Evolutionary conservation across 2,113 vertebrate species (phyloP), one percentile per base, ranked within the genome.

Genomic region (Cyprinodon variegatus): DNA sequence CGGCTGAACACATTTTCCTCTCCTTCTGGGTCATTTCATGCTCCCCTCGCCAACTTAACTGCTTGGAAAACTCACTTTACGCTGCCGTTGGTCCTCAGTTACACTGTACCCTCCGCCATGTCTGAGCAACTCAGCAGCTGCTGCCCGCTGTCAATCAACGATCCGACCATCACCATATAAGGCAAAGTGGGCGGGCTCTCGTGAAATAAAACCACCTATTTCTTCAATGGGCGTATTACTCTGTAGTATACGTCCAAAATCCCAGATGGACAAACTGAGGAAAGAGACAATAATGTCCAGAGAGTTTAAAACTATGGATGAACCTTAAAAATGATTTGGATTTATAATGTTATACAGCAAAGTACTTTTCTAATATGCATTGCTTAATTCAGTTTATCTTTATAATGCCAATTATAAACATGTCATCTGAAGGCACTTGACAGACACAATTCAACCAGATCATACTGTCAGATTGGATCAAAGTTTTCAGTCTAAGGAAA

Each of bases 71-170:
- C 88, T 95, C 91, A 75, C 89, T 84, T 81, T 94, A 94, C 92
- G 94, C 91, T 86, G 85, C 88, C 80, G 86, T 89, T 78, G 90
- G 83, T 67, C 84, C 84, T 76, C 89, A 82, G 70, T 90, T 90
- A 94, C 92, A 91, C 91, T 87, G 94, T 90, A 92, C 91, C 93
- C 93, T 94, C 94, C 94, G 94, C 94, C 94, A 95, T 95, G 93
- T 94, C 94, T 94, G 88, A 87, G 94, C 93, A 88, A 92, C 92
- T 93, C 91, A 94, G 94, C 94, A 94, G 94, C 94, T 95, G 94
- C 94, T 94, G 89, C 91, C 80, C 83, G 87, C 90, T 93, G 94
- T 95, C 94, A 95, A 93, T 95, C 94, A 95, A 93, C 86, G 79
- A 1, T 37, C 88, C 77, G 82, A 76, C 85, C 59, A 68, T 90